Conservation (phyloP, 2,888 invertebrate genomes). For the Lithophane leautieri region DNA sequence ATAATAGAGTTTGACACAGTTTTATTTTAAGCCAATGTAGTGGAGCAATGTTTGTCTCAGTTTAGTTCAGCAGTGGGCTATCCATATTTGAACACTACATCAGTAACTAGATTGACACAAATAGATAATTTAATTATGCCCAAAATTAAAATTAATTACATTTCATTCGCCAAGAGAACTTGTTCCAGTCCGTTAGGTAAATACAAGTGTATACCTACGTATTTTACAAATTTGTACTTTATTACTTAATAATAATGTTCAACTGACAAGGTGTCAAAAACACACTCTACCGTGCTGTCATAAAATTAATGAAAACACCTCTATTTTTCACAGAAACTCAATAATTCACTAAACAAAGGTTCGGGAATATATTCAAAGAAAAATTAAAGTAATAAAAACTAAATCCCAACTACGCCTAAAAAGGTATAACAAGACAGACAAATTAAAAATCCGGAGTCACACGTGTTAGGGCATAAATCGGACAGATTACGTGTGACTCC, state of each 20-base stretch:
- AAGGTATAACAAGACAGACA: no score
- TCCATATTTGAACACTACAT: neutral
- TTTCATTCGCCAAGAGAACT: neutral
- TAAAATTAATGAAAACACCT: neutral
- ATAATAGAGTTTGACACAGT: slow-evolving; percentile 26
- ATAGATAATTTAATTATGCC: neutral
- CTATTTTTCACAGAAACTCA: neutral
- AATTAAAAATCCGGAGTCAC: no score
- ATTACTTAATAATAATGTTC: neutral
- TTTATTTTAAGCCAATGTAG: slow-evolving; percentile 12
- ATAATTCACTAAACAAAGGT: neutral
- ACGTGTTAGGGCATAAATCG: no score
- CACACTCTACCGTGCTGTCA: neutral
- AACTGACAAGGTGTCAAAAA: neutral
- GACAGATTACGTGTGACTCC: no score
- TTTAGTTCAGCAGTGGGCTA: no score
- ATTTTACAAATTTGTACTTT: neutral
- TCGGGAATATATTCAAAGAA: neutral
- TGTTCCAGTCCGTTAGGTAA: no score
- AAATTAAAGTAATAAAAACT: no score
- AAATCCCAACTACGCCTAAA: no score
- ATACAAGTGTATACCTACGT: neutral
- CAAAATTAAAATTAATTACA: neutral
- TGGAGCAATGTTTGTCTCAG: no score
- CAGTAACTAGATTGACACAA: neutral